These are phyloP conservation scores for Gallinago paraguaiae DNA, from an alignment of 2,113 vertebrate genomes.

Conservation along the genomic window DNA sequence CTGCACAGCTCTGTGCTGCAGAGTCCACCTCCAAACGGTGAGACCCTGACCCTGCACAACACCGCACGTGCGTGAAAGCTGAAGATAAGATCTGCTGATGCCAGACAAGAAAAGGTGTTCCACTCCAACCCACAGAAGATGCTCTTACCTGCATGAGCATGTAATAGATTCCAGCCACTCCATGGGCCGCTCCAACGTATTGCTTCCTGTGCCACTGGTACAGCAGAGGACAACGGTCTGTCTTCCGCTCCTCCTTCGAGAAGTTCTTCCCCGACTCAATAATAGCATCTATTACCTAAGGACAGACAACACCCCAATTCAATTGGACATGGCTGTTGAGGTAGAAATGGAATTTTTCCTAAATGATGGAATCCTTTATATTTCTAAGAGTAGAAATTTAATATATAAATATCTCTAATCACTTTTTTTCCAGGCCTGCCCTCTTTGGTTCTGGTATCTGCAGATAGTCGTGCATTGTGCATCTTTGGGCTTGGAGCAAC, in stretches of 20 bases:
- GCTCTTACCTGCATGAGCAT: constrained; percentile 88
- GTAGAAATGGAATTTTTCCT: background rate
- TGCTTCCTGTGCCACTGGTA: constrained; percentile 98
- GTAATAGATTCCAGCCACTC: constrained; percentile 92
- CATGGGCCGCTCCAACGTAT: constrained; percentile 94
- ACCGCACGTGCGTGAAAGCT: background rate
- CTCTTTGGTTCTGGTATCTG: background rate
- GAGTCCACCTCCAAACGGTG: background rate
- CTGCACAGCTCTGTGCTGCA: background rate
- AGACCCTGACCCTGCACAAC: background rate
- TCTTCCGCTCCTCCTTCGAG: constrained; percentile 88
- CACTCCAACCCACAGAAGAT: background rate
- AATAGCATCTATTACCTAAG: constrained; percentile 86
- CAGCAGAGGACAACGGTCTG: constrained; percentile 90
- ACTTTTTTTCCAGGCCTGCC: background rate
- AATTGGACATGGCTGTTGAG: background rate
- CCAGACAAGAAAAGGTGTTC: background rate
- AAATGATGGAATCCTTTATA: background rate
- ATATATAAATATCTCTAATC: background rate
- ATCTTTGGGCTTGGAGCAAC: no score
- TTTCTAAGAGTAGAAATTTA: background rate
- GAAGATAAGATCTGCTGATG: background rate
- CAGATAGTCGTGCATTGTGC: background rate
- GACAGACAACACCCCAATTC: background rate
- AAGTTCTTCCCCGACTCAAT: constrained; percentile 90